Conservation (phyloP, 2,888 invertebrate genomes). For the Heliconius ethilla region DNA sequence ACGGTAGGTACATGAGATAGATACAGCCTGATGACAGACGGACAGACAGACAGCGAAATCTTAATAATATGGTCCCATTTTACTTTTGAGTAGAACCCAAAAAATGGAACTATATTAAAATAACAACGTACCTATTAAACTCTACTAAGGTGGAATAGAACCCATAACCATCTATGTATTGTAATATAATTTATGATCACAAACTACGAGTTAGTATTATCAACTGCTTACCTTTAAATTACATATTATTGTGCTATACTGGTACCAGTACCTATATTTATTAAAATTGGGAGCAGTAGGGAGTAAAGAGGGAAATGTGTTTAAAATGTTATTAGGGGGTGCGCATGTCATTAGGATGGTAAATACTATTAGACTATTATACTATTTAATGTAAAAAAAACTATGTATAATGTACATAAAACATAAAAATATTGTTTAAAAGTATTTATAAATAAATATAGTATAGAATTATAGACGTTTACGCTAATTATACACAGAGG, state of each 20-base stretch:
- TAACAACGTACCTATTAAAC: too few species aligned
- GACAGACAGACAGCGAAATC: too few species aligned
- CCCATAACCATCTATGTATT: too few species aligned
- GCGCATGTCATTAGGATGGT: neutral
- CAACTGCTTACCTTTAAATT: neutral
- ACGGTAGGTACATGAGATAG: too few species aligned
- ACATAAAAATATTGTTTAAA: too few species aligned
- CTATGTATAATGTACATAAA: neutral
- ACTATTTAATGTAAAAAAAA: neutral
- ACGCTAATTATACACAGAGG: neutral
- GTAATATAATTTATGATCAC: neutral
- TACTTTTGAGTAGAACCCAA: neutral
- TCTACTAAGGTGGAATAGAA: too few species aligned
- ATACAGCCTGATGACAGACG: too few species aligned
- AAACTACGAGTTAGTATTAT: neutral
- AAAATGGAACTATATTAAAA: neutral
- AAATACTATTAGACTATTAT: neutral
- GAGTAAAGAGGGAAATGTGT: neutral
- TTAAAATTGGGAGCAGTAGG: neutral
- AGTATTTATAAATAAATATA: too few species aligned
- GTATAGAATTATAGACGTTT: neutral
- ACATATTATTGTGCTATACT: neutral
- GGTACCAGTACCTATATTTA: neutral
- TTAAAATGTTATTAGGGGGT: neutral
- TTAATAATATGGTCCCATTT: too few species aligned